These are phyloP conservation scores for Drosophila nasuta DNA, from an alignment of 1,140 invertebrate species.

Conservation along the genomic window DNA sequence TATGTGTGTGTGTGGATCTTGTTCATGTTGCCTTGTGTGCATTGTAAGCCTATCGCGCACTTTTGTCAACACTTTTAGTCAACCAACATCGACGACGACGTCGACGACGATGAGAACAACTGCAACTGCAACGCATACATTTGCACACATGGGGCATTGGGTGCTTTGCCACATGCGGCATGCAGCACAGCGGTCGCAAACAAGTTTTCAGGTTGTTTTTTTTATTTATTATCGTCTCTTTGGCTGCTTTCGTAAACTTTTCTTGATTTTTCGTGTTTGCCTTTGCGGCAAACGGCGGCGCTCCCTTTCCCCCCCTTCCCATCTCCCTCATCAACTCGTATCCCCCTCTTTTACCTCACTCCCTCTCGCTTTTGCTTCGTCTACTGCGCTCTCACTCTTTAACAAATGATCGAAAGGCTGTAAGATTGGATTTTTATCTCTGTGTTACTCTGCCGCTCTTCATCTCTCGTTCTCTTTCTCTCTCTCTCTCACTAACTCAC, in stretches of 20 bases:
- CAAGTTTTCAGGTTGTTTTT: slow-evolving; percentile 64
- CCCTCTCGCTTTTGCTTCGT: no score
- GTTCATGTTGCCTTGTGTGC: slow-evolving; percentile 42
- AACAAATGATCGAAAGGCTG: slow-evolving; percentile 73
- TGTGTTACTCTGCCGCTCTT: background rate
- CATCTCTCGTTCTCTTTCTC: background rate
- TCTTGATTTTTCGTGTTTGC: slow-evolving; percentile 41
- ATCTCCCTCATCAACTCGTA: background rate
- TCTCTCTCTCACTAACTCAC: background rate
- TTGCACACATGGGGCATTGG: slow-evolving; percentile 27
- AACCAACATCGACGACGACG: slow-evolving; percentile 53
- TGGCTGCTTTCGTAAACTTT: slow-evolving; percentile 63
- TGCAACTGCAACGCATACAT: slow-evolving; percentile 41
- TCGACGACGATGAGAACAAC: slow-evolving; percentile 19
- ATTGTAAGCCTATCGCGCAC: slow-evolving; percentile 71
- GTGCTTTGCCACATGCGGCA: slow-evolving; percentile 19
- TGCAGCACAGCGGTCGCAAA: slow-evolving; percentile 58
- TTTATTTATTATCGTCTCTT: slow-evolving; percentile 73
- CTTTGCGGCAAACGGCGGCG: slow-evolving; percentile 15
- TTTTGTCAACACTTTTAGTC: slow-evolving; percentile 83
- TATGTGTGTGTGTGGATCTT: slow-evolving; percentile 54
- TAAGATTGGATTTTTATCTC: slow-evolving; percentile 77
- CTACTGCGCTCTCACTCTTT: slow-evolving; percentile 25
- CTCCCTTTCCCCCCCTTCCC: background rate
- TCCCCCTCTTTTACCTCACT: background rate